Conservation (phyloP, 2,797 vertebrate genomes). For the Phrynocephalus guinanensis region DNA sequence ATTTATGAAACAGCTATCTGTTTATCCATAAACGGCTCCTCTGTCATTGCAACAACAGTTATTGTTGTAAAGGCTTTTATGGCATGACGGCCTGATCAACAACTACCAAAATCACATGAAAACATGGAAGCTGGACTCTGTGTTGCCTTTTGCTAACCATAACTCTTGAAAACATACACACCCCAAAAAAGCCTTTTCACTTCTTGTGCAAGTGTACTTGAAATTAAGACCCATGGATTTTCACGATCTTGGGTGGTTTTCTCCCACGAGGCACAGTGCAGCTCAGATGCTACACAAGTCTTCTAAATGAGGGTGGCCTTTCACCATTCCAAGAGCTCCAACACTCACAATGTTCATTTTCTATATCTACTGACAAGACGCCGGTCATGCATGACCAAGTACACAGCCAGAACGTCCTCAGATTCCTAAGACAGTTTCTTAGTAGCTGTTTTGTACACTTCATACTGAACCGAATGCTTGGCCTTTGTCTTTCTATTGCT, state of each 20-base stretch:
- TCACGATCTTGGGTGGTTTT: too few species aligned
- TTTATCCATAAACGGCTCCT: conserved; percentile 75
- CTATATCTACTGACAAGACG: too few species aligned
- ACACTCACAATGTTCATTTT: not conserved
- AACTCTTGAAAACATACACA: conserved; percentile 55
- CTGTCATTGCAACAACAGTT: conserved; percentile 72
- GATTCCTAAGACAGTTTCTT: too few species aligned
- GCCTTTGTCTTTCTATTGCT: not conserved
- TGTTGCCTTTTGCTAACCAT: conserved; percentile 52
- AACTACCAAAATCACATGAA: conserved; percentile 67
- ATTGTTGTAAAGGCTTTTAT: conserved; percentile 74
- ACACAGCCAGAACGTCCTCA: too few species aligned
- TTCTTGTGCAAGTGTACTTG: not conserved
- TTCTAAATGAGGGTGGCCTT: not conserved
- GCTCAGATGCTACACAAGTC: not conserved
- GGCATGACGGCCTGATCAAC: conserved; percentile 73
- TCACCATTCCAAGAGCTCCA: not conserved
- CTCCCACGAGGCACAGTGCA: too few species aligned
- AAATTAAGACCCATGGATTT: not conserved
- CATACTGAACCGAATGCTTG: too few species aligned
- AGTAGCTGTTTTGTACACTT: too few species aligned
- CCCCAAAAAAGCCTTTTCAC: not conserved
- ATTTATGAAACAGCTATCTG: conserved; percentile 63
- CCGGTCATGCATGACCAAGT: too few species aligned
- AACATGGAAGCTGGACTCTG: conserved; percentile 54